phyloP scores from a whole-genome alignment of 2,797 vertebrate species.

The Taenioides sp. region DNA sequence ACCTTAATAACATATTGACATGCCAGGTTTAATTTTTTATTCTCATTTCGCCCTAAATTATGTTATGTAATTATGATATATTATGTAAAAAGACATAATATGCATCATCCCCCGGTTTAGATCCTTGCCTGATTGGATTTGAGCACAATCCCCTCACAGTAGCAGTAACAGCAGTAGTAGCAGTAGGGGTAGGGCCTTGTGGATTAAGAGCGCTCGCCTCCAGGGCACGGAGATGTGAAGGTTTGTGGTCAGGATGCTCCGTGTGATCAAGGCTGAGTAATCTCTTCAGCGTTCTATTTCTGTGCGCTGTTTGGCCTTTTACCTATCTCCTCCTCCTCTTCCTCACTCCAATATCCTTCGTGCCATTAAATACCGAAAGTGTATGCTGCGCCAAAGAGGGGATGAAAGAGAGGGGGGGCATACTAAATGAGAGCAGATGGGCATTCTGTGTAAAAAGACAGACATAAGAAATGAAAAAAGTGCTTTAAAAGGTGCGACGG shows the following conservation, averaged over 20 bases:
- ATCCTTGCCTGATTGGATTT: slow-evolving; percentile 30
- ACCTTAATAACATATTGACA: too few species aligned
- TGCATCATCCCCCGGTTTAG: slow-evolving; percentile 15
- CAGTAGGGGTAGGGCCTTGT: slow-evolving; percentile 62
- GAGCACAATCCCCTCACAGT: slow-evolving; percentile 16
- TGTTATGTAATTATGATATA: too few species aligned
- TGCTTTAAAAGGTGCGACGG: slow-evolving; percentile 51
- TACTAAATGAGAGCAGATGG: slow-evolving; percentile 60
- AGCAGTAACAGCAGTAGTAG: slow-evolving; percentile 43
- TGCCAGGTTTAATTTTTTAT: too few species aligned
- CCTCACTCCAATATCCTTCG: slow-evolving; percentile 56
- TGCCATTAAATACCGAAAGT: slow-evolving; percentile 61
- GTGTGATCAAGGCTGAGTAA: slow-evolving; percentile 73
- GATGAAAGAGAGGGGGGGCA: background rate
- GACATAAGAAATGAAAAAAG: slow-evolving; percentile 36
- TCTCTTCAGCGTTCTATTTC: slow-evolving; percentile 72
- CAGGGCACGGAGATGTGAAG: slow-evolving; percentile 60
- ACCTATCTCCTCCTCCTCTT: slow-evolving; percentile 47
- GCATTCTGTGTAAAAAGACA: slow-evolving; percentile 55
- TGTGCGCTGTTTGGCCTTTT: slow-evolving; percentile 63
- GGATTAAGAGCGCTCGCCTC: slow-evolving; percentile 70
- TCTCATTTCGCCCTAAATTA: too few species aligned
- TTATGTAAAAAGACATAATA: background rate
- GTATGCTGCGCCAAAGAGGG: slow-evolving; percentile 39
- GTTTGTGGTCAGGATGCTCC: slow-evolving; percentile 69